Conservation (phyloP, 2,888 invertebrate genomes). For the Lumbricus terrestris region DNA sequence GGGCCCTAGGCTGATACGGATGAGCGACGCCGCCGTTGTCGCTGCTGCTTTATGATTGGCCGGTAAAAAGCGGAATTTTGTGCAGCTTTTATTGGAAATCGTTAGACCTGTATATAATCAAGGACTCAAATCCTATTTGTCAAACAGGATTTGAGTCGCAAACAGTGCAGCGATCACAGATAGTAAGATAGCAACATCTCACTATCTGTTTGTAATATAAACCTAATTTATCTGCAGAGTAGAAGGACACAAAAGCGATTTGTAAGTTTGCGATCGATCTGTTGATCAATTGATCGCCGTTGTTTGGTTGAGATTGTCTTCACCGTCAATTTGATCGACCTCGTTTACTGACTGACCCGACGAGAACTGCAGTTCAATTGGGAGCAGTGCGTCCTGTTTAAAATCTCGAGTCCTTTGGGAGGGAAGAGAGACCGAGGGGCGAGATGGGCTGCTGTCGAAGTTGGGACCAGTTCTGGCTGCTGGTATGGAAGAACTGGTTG, state of each 20-base stretch:
- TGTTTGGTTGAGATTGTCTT: not conserved
- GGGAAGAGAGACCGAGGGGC: not conserved
- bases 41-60: too few species aligned
- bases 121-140: too few species aligned
- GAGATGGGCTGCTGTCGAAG: not conserved
- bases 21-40: too few species aligned
- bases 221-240: not conserved
- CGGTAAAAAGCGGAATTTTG: too few species aligned
- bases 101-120: too few species aligned
- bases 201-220: not conserved
- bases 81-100: too few species aligned
- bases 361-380: not conserved
- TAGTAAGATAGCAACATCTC: not conserved
- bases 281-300: too few species aligned
- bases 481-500: constrained; percentile 81
- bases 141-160: too few species aligned
- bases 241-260: not conserved
- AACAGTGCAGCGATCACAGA: too few species aligned
- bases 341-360: not conserved
- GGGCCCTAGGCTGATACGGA: too few species aligned
- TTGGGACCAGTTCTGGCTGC: constrained; percentile 65
- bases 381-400: not conserved
- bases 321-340: not conserved
- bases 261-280: not conserved
- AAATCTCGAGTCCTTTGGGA: not conserved